A percentile compares a stretch with the other conserved stretches of the same genome.
phyloP scores from a whole-genome alignment of 2,113 vertebrate genomes.

The Malurus elegans region DNA sequence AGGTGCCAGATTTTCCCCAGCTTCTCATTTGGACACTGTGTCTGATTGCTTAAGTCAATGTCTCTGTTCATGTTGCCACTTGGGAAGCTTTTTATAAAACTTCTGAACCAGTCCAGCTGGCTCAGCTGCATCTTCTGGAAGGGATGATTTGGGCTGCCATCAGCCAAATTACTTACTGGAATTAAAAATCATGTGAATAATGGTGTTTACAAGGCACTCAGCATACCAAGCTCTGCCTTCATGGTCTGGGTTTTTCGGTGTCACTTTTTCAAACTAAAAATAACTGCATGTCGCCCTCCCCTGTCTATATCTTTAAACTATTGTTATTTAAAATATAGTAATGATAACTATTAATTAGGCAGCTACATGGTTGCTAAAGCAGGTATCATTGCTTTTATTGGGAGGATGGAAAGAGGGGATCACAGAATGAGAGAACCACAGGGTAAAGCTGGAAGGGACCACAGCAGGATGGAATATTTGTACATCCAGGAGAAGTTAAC shows the following conservation, averaged over 20 bases:
- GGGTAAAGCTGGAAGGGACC: neutral
- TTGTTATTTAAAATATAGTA: neutral
- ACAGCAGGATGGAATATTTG: neutral
- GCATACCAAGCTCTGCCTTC: neutral
- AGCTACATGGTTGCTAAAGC: neutral
- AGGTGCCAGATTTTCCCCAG: neutral
- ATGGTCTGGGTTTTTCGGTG: neutral
- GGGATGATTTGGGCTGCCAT: constrained; percentile 70
- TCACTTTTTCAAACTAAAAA: neutral
- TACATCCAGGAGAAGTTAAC: neutral
- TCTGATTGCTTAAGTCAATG: neutral
- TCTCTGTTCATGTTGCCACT: neutral
- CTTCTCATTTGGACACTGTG: neutral
- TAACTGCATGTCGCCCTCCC: neutral
- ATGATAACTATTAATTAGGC: neutral
- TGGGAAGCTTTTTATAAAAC: constrained; percentile 19
- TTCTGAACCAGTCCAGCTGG: constrained; percentile 42
- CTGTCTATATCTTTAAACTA: neutral
- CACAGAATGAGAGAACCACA: neutral
- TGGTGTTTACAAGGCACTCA: neutral
- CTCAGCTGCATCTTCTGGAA: constrained; percentile 64
- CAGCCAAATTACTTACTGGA: constrained; percentile 65
- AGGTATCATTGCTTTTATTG: neutral
- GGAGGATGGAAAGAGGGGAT: neutral
- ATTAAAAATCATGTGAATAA: constrained; percentile 25